Evolutionary conservation across 2,888 invertebrate species (phyloP).

Genomic region (Cerastis leucographa): DNA sequence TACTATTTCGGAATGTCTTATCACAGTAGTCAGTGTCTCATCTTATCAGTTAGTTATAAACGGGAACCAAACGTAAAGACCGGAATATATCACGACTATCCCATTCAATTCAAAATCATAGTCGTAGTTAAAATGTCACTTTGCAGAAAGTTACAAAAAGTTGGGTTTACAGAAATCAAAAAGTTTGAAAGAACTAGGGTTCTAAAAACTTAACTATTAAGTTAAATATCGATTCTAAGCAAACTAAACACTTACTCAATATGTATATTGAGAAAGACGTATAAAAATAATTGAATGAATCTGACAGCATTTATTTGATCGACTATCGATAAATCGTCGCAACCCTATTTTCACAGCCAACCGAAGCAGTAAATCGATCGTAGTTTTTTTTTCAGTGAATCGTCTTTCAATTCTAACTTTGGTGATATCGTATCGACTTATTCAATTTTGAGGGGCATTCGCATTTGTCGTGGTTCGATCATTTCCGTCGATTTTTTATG

Average conservation of each 20-base stretch:
- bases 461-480: slow-evolving; percentile 85
- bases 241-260: neutral
- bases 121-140: neutral
- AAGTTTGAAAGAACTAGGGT: neutral
- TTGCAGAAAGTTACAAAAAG: neutral
- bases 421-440: slow-evolving; percentile 89
- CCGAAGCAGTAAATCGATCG: slow-evolving; percentile 83
- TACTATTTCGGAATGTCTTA: neutral
- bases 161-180: neutral
- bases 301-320: slow-evolving; percentile 31
- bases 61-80: neutral
- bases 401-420: slow-evolving; percentile 88
- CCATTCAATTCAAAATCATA: neutral
- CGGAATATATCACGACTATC: neutral
- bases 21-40: neutral
- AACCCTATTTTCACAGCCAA: slow-evolving; percentile 71
- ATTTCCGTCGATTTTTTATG: slow-evolving; percentile 85
- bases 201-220: neutral
- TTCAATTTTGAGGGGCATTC: slow-evolving; percentile 87
- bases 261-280: neutral
- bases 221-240: neutral
- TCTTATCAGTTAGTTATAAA: neutral
- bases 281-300: neutral
- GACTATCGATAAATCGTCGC: slow-evolving; percentile 65
- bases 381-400: slow-evolving; percentile 84